Percentiles rank a stretch among this genome's conserved stretches.
Conservation (phyloP, 2,888 invertebrate genomes). For the Acholoe squamosa region DNA sequence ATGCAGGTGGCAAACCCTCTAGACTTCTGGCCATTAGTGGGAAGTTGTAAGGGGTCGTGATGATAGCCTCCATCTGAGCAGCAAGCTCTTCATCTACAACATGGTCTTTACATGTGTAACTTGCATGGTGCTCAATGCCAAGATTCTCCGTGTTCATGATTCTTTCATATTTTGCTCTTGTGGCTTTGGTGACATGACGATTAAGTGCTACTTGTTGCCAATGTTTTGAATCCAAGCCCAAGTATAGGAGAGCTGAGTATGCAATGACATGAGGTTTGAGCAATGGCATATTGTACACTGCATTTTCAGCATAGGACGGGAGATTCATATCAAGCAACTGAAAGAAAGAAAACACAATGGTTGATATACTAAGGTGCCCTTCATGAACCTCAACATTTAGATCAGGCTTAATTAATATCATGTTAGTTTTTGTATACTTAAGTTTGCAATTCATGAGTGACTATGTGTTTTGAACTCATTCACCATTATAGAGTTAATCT, state of each 20-base stretch:
- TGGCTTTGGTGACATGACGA: neutral
- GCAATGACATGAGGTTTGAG: neutral
- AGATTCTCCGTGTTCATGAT: neutral
- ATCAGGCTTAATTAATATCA: no score
- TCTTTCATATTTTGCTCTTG: neutral
- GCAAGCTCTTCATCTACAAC: neutral
- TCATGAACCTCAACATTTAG: no score
- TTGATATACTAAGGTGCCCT: no score
- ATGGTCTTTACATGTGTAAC: neutral
- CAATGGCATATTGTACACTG: neutral
- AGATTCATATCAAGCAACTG: slow-evolving; percentile 11
- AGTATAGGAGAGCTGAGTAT: neutral
- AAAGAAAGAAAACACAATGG: neutral
- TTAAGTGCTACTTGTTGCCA: neutral
- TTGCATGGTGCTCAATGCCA: neutral
- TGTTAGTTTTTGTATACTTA: no score
- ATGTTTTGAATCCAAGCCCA: neutral
- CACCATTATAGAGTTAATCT: no score
- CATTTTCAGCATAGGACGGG: slow-evolving; percentile 18
- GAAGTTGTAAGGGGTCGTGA: slow-evolving; percentile 40
- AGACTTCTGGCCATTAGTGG: slow-evolving; percentile 30
- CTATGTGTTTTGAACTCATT: no score
- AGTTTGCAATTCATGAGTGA: no score
- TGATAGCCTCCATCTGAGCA: neutral
- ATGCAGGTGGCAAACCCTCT: neutral